Conservation (phyloP, 2,113 vertebrate species). For the Numida meleagris region DNA sequence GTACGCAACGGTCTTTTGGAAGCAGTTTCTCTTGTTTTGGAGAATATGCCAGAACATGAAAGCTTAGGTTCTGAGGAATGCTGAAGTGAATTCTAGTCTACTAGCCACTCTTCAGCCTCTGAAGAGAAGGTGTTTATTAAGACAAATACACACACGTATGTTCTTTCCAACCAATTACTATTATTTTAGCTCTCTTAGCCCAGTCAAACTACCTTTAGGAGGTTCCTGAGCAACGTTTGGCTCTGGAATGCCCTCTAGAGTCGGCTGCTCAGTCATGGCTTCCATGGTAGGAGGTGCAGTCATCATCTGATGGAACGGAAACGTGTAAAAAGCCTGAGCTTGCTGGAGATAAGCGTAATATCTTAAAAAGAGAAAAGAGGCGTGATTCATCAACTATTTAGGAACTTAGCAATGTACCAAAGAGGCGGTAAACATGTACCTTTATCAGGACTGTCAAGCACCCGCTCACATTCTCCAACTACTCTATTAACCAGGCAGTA, state of each 20-base stretch:
- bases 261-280: constrained; percentile 46
- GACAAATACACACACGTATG: background rate
- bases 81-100: background rate
- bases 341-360: constrained; percentile 74
- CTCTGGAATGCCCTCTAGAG: constrained; percentile 51
- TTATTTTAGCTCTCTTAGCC: background rate
- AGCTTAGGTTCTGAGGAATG: background rate
- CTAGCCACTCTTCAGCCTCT: background rate
- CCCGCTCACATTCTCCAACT: background rate
- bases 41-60: background rate
- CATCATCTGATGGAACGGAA: constrained; percentile 74
- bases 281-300: constrained; percentile 63
- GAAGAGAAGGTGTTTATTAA: background rate
- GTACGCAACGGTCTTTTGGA: background rate
- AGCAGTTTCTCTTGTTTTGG: background rate
- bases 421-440: background rate
- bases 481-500: background rate
- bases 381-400: background rate
- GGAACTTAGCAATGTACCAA: background rate
- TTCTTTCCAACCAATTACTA: accelerated
- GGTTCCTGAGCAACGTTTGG: constrained; percentile 66
- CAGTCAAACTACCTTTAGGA: constrained; percentile 67
- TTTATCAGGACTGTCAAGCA: background rate
- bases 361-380: constrained; percentile 51
- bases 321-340: constrained; percentile 72